Conservation (phyloP, 1,140 invertebrate genomes). For the Aphidius gifuensis region DNA sequence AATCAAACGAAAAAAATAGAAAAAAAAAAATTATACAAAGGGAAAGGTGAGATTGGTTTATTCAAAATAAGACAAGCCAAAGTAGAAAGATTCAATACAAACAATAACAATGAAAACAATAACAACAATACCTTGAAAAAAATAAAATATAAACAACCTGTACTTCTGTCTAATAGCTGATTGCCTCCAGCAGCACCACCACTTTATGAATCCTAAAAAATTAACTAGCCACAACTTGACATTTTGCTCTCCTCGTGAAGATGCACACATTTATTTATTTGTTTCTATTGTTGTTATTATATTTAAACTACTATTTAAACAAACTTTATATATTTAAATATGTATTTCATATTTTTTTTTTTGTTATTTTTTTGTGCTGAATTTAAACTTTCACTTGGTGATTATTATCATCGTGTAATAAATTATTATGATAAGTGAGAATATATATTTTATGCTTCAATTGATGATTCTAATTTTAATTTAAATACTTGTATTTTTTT, state of each 20-base stretch:
- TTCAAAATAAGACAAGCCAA: too few species aligned
- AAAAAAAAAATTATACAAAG: too few species aligned
- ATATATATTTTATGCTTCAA: too few species aligned
- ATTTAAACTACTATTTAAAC: background rate
- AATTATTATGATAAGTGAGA: too few species aligned
- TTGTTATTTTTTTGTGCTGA: conserved; percentile 4
- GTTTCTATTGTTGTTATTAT: conserved; percentile 2
- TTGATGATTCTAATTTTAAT: too few species aligned
- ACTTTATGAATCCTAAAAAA: conserved; percentile 39
- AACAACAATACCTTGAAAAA: conserved; percentile 4
- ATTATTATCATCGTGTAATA: too few species aligned
- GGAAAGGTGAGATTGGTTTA: too few species aligned
- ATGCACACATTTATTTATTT: conserved; percentile 23
- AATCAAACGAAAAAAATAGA: too few species aligned
- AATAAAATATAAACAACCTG: conserved; percentile 32
- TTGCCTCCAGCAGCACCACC: conserved; percentile 27
- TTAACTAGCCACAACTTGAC: conserved; percentile 44
- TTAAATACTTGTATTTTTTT: too few species aligned
- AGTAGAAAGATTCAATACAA: too few species aligned
- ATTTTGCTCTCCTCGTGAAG: conserved; percentile 33
- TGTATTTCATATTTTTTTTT: conserved; percentile 10
- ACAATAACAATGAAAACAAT: too few species aligned
- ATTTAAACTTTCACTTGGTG: conserved; percentile 1
- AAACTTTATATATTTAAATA: background rate
- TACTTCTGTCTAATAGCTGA: conserved; percentile 47